Conservation (phyloP, 2,113 vertebrate species). For the Scopus umbretta region DNA sequence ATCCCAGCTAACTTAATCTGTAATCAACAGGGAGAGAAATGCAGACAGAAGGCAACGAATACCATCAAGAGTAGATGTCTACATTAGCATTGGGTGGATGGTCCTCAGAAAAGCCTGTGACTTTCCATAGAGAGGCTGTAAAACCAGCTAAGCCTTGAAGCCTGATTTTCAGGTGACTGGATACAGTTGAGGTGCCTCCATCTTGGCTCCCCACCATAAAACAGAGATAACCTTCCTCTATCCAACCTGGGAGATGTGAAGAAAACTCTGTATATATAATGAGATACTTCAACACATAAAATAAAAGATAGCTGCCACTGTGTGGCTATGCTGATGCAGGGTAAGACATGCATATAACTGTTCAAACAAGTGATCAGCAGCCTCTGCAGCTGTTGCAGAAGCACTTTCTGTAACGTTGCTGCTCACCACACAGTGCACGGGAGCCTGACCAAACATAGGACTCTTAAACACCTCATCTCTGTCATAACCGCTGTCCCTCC, state of each 20-base stretch:
- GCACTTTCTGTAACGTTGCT: neutral
- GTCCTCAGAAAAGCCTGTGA: neutral
- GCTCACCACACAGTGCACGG: neutral
- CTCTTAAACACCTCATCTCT: neutral
- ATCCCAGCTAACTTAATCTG: neutral
- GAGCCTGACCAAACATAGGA: neutral
- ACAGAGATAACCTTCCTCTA: neutral
- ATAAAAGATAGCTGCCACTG: neutral
- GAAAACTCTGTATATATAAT: neutral
- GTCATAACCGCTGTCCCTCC: neutral
- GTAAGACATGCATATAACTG: neutral
- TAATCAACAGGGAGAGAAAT: neutral
- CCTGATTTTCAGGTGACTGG: neutral
- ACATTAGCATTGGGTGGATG: neutral
- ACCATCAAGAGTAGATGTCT: neutral
- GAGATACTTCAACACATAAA: neutral
- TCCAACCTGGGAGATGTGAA: neutral
- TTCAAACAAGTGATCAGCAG: neutral
- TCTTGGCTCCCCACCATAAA: neutral
- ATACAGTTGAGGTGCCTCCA: neutral
- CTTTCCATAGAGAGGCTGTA: neutral
- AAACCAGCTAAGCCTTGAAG: neutral
- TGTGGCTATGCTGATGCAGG: neutral
- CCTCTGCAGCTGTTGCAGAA: neutral
- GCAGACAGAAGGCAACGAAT: neutral